Percentiles rank a stretch among this genome's conserved stretches.
Conservation (phyloP, 2,113 vertebrate genomes). For the Psilopsiagon aymara region DNA sequence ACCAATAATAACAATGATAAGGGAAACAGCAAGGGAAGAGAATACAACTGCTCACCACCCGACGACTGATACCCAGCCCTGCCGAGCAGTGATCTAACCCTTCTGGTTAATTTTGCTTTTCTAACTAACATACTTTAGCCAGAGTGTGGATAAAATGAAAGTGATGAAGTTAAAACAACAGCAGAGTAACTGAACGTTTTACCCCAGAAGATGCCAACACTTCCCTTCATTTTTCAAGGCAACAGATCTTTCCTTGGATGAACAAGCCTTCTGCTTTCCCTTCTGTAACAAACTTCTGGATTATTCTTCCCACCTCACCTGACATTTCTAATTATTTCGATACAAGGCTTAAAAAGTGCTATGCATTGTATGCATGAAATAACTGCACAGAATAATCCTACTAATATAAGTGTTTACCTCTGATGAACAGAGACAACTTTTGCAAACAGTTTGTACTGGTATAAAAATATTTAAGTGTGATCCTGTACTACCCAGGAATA, state of each 20-base stretch:
- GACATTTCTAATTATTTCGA: background rate
- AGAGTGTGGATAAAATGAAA: background rate
- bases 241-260: background rate
- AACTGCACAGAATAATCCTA: background rate
- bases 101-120: background rate
- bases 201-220: background rate
- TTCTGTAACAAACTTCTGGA: background rate
- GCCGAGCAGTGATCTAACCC: too few species aligned
- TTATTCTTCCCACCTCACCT: background rate
- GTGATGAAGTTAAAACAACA: background rate
- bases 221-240: background rate
- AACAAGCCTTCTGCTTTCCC: background rate
- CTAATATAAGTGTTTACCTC: background rate
- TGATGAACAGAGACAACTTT: background rate
- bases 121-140: background rate
- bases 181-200: background rate
- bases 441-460: background rate
- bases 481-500: background rate
- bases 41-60: too few species aligned
- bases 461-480: background rate
- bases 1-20: too few species aligned
- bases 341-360: background rate
- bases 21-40: too few species aligned
- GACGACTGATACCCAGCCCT: too few species aligned
- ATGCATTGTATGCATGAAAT: background rate